Evolutionary conservation across 1,140 invertebrate genomes (phyloP), one percentile per base, ranked within the genome.

Genomic region (Schlechtendalia chinensis): DNA sequence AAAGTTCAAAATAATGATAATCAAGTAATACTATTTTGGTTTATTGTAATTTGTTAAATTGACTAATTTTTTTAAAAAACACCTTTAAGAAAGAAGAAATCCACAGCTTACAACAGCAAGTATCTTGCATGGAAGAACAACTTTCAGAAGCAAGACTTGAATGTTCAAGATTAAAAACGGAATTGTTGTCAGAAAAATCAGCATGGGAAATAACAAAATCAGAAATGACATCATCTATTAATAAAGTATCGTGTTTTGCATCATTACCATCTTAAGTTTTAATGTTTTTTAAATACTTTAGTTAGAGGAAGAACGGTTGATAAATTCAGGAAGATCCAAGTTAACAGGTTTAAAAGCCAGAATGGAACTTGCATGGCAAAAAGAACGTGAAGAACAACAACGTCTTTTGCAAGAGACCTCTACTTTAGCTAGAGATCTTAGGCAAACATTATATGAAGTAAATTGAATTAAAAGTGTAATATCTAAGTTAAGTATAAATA

Each of bases 341-440:
- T 91, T 95, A 82, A 91, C 93, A 6, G 94, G 94, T 29, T 87
- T 95, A 67, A 92, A 93, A 84, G 95, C 95, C 1, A 90, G 94
- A 56, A 91, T 98, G 89, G 96, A 98, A 85, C 86, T 97, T 17
- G 94, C 95, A 1, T 98, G 96, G 96, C 95, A 97, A 83, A 97
- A 97, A 85, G 96, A 98, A 85, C 88, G 96, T 77, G 93, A 95
- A 84, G 95, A 97, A 84, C 95, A 97, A 84, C 95, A 96, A 83
- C 88, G 95, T 12, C 86, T 97, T 27, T 86, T 98, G 6, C 92
- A 94, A 84, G 95, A 98, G 87, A 96, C 95, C 0, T 95, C 96
- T 74, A 94, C 93, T 0, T 88, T 98, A 63, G 95, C 96, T 1
- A 88, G 95, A 81, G 96, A 98, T 86, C 86, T 98, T 27, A 87